phyloP scores from a whole-genome alignment of 2,797 vertebrate genomes.

The Cephalopachus bancanus region DNA sequence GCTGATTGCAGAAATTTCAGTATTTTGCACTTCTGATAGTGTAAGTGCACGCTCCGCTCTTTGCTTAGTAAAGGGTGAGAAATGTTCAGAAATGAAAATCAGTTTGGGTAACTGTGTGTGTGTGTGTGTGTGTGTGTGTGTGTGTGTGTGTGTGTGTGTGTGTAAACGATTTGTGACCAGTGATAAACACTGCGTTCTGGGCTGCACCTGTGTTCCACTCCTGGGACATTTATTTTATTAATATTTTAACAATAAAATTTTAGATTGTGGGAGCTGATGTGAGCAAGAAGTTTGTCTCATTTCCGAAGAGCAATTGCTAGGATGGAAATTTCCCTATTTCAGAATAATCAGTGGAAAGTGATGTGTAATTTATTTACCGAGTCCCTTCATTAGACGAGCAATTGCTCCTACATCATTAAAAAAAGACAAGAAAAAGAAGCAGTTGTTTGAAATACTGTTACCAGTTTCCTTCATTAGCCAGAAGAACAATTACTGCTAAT shows the following conservation, averaged over 20 bases:
- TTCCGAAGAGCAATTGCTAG: slow-evolving; percentile 61
- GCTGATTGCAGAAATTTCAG: not conserved
- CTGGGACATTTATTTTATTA: not conserved
- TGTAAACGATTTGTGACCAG: not conserved
- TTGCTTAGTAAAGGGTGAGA: not conserved
- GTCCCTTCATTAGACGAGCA: slow-evolving; percentile 74
- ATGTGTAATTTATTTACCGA: slow-evolving; percentile 76
- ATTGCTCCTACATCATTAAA: slow-evolving; percentile 72
- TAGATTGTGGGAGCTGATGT: not conserved
- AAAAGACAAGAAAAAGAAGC: slow-evolving; percentile 50
- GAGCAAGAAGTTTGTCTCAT: slow-evolving; percentile 49
- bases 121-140: not conserved
- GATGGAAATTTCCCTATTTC: slow-evolving; percentile 56
- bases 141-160: not conserved
- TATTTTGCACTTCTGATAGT: not conserved
- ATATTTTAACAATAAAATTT: slow-evolving; percentile 30
- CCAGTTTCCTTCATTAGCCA: slow-evolving; percentile 78
- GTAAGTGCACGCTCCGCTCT: not conserved
- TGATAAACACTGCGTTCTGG: not conserved
- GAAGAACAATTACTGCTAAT: slow-evolving; percentile 76
- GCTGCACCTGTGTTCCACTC: not conserved
- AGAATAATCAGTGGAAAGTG: slow-evolving; percentile 66
- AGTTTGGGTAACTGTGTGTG: not conserved
- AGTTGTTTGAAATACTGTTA: slow-evolving; percentile 77
- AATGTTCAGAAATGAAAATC: not conserved